Evolutionary conservation across 2,113 vertebrate genomes (phyloP), one percentile per base, ranked within the genome.

Genomic region (Anser cygnoides): DNA sequence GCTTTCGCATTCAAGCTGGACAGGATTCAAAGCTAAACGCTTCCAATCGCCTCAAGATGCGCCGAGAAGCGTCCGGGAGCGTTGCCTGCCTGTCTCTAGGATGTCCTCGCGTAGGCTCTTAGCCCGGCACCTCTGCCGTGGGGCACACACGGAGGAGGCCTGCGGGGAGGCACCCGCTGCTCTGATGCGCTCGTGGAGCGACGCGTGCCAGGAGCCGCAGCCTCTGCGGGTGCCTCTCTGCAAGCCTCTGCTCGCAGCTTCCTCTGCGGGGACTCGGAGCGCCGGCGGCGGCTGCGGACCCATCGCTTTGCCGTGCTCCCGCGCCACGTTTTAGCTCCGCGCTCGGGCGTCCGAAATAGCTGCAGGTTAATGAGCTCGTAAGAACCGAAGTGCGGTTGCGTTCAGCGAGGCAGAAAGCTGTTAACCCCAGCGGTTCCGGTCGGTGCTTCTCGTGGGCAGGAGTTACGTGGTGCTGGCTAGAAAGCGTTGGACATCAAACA

Each of bases 91-190:
- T 19, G 31, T 11, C 49, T 26, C 35, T 17, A 6, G 23, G 16
- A 21, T 37, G 16, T 44, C 62, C 20, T 33, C 9, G n/a, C 3
- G 19, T 29, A 35, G 50, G 57, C 21, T 46, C 61, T 37, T 54
- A 7, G 15, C 57, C 16, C 28, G 13, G 22, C 20, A 3, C 58
- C 50, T 62, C 9, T 31, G 11, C 57, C 4, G 2, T 37, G 4
- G 37, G 28, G 2, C 13, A 3, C 13, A 3, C n/a, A 0, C 2
- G 6, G 71, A 5, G 6, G 1, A 8, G 71, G 41, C 52, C 55
- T 33, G 22, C 41, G 1, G 70, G 7, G 79, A 55, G 57, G 11
- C 46, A 1, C 3, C 37, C 13, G 2, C 13, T 6, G 6, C 22
- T 4, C 17, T 8, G 5, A 3, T 26, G 50, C 50, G 17, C 39